Base-by-base conservation (phyloP, 2,113 vertebrate genomes). In the Pseudopodoces humilis region DNA sequence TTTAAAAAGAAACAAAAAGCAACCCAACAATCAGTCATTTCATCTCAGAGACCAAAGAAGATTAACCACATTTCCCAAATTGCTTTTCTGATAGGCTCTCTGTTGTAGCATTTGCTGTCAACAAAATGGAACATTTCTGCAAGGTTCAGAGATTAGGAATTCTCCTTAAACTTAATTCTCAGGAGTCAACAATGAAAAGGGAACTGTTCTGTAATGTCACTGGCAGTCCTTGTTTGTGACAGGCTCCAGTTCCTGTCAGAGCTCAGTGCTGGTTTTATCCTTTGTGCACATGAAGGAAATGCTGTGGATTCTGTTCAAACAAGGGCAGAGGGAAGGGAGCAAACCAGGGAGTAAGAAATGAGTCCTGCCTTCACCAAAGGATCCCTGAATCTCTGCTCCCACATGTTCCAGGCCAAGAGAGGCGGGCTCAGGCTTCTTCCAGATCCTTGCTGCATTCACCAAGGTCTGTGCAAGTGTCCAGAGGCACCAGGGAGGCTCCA, bases 1-100 rank as follows among this genome's bases (percentile, higher is more conserved):
- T 94, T 92, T 74, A 90, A 75, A 90, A 93, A 64, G 86, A 88
- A 95, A 85, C 62, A 82, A 78, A 82, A 92, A 89, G 53, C 90
- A 94, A 80, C 67, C 59, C 67, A 90, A 70, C 83, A 93, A 83
- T 64, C 86, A 86, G 52, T 75, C 71, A 75, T n/a, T 90, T 86
- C 63, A 92, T 90, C 90, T 93, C 70, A 9, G 83, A 93, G 76
- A 83, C 85, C 92, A 94, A 95, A 92, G 93, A 88, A 68, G 79
- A 91, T 86, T 46, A 94, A 64, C 56, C 46, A 39, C 65, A 8
- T 68, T 94, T 93, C 71, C 64, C 27, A 59, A 83, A 58, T 11
- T 88, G 79, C 56, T 94, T 83, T 82, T 86, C 81, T 37, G 47
- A n/a, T 43, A 58, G 88, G 80, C 68, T 70, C 41, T 74, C 60